Conservation (phyloP, 2,888 invertebrate genomes). For the Ophion ventricosus region DNA sequence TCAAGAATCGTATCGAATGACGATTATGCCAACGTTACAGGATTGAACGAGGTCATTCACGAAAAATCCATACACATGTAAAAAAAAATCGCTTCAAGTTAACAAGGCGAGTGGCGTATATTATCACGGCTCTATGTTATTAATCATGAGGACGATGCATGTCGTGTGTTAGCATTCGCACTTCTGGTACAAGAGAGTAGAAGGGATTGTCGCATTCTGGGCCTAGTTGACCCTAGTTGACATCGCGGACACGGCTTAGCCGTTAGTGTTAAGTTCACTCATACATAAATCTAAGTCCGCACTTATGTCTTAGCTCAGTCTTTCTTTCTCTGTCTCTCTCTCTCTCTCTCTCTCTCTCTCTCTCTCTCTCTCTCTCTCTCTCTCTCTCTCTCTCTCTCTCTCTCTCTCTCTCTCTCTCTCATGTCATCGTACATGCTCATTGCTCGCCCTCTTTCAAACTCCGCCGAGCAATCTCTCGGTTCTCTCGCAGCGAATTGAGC, state of each 20-base stretch:
- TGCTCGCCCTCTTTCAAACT: conserved; percentile 56
- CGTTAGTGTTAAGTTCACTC: conserved; percentile 82
- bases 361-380: background rate
- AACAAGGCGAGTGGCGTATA: conserved; percentile 19
- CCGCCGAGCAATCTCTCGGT: conserved; percentile 54
- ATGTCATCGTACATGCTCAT: conserved; percentile 33
- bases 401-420: conserved; percentile 31
- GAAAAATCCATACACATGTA: conserved; percentile 13
- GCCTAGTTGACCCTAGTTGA: conserved; percentile 83
- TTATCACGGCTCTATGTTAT: conserved; percentile 40
- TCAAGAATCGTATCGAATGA: background rate
- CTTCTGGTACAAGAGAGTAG: conserved; percentile 69
- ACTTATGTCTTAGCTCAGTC: conserved; percentile 76
- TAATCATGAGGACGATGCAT: conserved; percentile 71
- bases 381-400: conserved; percentile 1
- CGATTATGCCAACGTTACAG: background rate
- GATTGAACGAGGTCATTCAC: background rate
- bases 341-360: conserved; percentile 10
- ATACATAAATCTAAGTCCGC: conserved; percentile 82
- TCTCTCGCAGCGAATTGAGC: conserved; percentile 79
- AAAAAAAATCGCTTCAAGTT: conserved; percentile 13
- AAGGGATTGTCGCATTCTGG: conserved; percentile 83
- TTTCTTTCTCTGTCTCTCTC: conserved; percentile 30
- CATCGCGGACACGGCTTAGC: conserved; percentile 82
- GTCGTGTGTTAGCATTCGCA: conserved; percentile 73